Conservation (phyloP, 2,797 vertebrate species). For the Intellagama lesueurii region DNA sequence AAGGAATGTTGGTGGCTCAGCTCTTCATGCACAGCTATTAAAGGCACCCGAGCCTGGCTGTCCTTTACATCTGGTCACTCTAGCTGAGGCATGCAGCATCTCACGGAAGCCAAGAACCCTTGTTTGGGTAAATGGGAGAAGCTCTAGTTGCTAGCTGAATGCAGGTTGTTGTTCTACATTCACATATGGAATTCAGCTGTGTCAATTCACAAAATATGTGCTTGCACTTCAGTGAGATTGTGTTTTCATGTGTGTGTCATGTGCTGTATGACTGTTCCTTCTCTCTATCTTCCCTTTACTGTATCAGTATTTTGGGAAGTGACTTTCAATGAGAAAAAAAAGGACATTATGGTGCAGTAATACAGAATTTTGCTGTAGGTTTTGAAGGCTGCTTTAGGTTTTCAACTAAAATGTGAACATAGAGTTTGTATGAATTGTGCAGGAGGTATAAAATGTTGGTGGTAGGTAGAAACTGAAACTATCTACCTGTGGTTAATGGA, state of each 20-base stretch:
- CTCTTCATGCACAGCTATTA: not conserved
- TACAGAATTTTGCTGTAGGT: no score
- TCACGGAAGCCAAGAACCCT: not conserved
- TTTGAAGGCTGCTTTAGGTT: not conserved
- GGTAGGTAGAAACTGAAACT: not conserved
- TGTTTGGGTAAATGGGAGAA: not conserved
- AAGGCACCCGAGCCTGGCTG: not conserved
- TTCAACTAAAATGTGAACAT: not conserved
- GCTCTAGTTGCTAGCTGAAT: not conserved
- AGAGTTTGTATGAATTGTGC: not conserved
- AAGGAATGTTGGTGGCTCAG: not conserved
- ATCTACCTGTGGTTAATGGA: not conserved
- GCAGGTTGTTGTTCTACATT: conserved; percentile 1
- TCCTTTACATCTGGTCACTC: not conserved
- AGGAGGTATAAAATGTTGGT: not conserved
- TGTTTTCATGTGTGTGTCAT: conserved; percentile 11
- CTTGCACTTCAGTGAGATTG: not conserved
- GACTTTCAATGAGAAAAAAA: not conserved
- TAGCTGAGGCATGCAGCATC: not conserved
- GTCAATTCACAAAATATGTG: conserved; percentile 4
- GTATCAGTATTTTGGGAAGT: not conserved
- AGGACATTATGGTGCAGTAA: no score
- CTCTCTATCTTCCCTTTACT: not conserved
- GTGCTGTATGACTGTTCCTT: not conserved
- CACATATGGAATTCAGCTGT: not conserved